A percentile compares a stretch with the other conserved stretches of the same genome.
Conservation (phyloP, 1,140 invertebrate genomes). For the Chrysoperla carnea region DNA sequence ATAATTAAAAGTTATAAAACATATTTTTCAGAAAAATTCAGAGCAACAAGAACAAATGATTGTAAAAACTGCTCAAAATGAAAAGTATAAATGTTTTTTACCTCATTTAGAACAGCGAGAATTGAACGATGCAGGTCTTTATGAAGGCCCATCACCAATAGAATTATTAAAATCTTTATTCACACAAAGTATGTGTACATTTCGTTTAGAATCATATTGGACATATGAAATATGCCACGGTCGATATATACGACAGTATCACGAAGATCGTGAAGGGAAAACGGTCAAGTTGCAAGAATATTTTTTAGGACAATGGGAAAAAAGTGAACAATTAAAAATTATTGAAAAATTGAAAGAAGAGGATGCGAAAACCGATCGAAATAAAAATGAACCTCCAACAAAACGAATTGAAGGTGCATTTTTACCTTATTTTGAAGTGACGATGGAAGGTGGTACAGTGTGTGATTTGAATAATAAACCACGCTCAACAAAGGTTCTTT, state of each 20-base stretch:
- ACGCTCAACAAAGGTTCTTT: conserved; percentile 59
- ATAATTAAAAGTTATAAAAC: neutral
- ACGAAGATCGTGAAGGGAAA: conserved; percentile 83
- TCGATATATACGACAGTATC: conserved; percentile 76
- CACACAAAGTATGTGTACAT: conserved; percentile 53
- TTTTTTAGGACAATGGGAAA: conserved; percentile 56
- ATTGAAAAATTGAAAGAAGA: conserved; percentile 34
- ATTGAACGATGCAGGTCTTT: conserved; percentile 31
- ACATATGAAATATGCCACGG: conserved; percentile 96
- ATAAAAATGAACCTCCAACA: conserved; percentile 30
- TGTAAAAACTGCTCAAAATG: conserved; percentile 45
- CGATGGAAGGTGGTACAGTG: conserved; percentile 64
- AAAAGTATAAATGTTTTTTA: conserved; percentile 57
- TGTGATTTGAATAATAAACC: conserved; percentile 81
- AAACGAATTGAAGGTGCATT: conserved; percentile 74
- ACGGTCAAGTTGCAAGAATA: conserved; percentile 67
- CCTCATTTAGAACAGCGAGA: conserved; percentile 44
- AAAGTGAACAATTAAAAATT: conserved; percentile 26
- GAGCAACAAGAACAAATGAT: conserved; percentile 25
- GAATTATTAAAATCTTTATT: conserved; percentile 62
- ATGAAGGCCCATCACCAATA: conserved; percentile 54
- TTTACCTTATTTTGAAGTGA: conserved; percentile 68
- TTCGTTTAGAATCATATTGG: conserved; percentile 87
- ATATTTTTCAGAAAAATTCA: conserved; percentile 21
- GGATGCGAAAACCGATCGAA: conserved; percentile 18